Evolutionary conservation across 1,140 invertebrate species (phyloP), one percentile per base, ranked within the genome.

Genomic region (Heliothis virescens): DNA sequence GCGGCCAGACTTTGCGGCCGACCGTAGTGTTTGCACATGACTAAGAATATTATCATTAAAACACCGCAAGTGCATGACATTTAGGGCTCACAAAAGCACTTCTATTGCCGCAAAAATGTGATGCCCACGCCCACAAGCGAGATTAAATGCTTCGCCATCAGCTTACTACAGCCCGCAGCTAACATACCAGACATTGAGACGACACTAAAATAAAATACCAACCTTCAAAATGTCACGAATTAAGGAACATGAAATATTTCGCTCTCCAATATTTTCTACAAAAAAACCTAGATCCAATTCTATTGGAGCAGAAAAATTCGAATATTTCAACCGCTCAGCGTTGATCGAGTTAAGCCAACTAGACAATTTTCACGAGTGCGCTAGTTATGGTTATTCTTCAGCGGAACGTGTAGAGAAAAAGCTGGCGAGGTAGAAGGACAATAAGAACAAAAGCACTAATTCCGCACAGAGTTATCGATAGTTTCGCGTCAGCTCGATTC

Each of bases 381-480:
- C 83, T 83, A 85, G 83, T 84, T 86, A 84, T 83, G 71, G 82
- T 72, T 69, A 82, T 84, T 84, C 80, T 83, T 80, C 76, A 76
- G 59, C 69, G 67, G 77, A 82, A 80, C 82, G 53, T 77, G 82
- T 16, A 69, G 65, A 47, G 41, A 75, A 82, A 79, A 76, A 62
- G 69, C 69, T 63, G 48, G 57, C 50, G 29, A 73, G 26, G 21
- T 80, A 41, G 63, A 74, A 63, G 59, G 34, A 80, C 71, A 85
- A 83, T 82, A 88, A 86, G 85, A 88, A 91, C 85, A 85, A 88
- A 89, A 83, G 83, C 82, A 86, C 86, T 92, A 91, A 91, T 90
- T 92, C 87, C 62, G 86, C 57, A 83, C 86, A 81, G 85, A 86
- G 85, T 89, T 90, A 89, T 90, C 88, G 86, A 91, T 91, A 90